Evolutionary conservation across 1,140 invertebrate genomes (phyloP).

Genomic region (Drosophila nigromelanica): DNA sequence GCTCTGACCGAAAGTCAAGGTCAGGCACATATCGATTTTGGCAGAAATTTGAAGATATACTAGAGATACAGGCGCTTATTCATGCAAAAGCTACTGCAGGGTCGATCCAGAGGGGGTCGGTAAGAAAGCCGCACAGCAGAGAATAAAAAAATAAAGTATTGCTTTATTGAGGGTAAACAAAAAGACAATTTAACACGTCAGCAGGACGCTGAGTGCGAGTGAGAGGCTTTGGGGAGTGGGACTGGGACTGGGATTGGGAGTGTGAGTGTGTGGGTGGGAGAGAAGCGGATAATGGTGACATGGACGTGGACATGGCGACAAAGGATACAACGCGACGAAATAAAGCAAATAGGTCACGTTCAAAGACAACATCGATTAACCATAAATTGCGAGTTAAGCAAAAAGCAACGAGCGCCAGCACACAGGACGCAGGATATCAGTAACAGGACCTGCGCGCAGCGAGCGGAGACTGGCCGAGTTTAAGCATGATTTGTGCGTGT

Average conservation of each 20-base stretch:
- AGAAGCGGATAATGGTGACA: constrained; percentile 7
- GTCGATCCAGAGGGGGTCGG: not conserved
- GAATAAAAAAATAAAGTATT: constrained; percentile 82
- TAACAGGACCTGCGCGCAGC: constrained; percentile 29
- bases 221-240: not conserved
- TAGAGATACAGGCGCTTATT: constrained; percentile 14
- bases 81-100: constrained; percentile 46
- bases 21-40: constrained; percentile 58
- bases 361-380: constrained; percentile 83
- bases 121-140: constrained; percentile 61
- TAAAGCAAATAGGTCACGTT: constrained; percentile 83
- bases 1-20: constrained; percentile 60
- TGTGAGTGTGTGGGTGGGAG: not conserved
- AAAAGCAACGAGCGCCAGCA: constrained; percentile 65
- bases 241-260: not conserved
- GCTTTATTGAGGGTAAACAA: constrained; percentile 81
- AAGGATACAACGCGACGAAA: constrained; percentile 60
- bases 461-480: constrained; percentile 45
- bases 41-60: constrained; percentile 11
- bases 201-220: constrained; percentile 68
- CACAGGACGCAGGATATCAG: constrained; percentile 43
- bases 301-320: constrained; percentile 32
- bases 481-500: constrained; percentile 81
- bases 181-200: constrained; percentile 82
- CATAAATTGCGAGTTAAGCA: constrained; percentile 83